Percentiles rank a stretch among this genome's conserved stretches.
Evolutionary conservation across 2,797 vertebrate genomes (phyloP).

Genomic region (Borostomias antarcticus): DNA sequence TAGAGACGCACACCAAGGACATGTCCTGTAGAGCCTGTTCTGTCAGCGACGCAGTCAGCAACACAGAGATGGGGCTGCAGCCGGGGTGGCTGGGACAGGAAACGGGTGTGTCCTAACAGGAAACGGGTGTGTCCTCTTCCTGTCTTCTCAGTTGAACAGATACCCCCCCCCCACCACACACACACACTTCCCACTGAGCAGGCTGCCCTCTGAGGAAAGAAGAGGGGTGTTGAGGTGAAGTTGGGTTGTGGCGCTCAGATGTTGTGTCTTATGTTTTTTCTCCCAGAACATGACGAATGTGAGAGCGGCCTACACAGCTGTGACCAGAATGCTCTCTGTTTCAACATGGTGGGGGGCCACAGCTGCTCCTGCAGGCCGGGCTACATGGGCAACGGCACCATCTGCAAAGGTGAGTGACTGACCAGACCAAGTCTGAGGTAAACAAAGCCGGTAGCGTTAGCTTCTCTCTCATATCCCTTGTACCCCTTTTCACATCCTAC

Average conservation of each 20-base stretch:
- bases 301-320: slow-evolving; percentile 90
- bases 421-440: background rate
- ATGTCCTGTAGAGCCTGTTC: no score
- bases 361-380: slow-evolving; percentile 96
- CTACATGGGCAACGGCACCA: slow-evolving; percentile 91
- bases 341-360: slow-evolving; percentile 96
- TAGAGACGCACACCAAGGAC: no score
- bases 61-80: no score
- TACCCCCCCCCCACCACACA: no score
- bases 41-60: no score
- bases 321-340: slow-evolving; percentile 93
- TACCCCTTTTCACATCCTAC: background rate
- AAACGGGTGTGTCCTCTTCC: background rate
- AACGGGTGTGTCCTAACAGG: background rate
- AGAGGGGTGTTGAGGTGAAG: background rate
- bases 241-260: background rate
- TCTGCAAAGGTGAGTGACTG: slow-evolving; percentile 86
- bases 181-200: background rate
- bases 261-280: slow-evolving; percentile 28
- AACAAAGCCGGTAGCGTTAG: background rate
- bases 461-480: background rate
- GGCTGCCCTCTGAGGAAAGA: background rate
- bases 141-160: background rate
- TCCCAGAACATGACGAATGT: slow-evolving; percentile 94
- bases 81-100: no score